Base-by-base conservation (phyloP, 2,113 vertebrate species). In the Cheirogaleus medius region DNA sequence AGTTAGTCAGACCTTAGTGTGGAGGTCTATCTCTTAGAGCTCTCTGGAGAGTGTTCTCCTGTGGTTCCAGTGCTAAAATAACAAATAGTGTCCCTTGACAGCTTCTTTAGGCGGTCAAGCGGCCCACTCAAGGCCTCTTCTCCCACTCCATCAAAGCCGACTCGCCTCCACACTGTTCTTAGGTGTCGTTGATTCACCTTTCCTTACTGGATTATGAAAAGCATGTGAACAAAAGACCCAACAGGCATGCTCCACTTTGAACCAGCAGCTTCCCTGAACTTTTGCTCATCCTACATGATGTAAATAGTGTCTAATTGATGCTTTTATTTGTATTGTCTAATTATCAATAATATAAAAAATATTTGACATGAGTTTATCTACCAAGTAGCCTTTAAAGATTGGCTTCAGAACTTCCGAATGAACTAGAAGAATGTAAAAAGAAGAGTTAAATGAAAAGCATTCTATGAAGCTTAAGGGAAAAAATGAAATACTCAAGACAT, bases 371-470 rank as follows among this genome's bases (percentile, higher is more conserved):
- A 39, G 39, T 56, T 85, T 88, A 27, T 56, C 42, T 1, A 84
- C 5, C 34, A 83, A 37, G 21, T 58, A 34, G 10, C 91, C 23
- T 91, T n/a, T 81, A 76, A 78, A 54, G 1, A 4, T 92, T 84
- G 42, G 23, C 12, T 49, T 92, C 52, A 83, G 44, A 90, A 63
- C 52, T 87, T 92, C 44, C 58, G 47, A 37, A 84, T 29, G n/a
- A 92, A 47, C 54, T 83, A 87, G 23, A 94, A 63, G 21, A 81
- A 78, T 68, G 9, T 78, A 39, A 68, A 69, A 64, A 60, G 10
- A 39, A 58, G 32, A 32, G 39, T 64, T 77, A 77, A 80, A 90
- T 90, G 37, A 76, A 96, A 89, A 64, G 23, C 25, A 47, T 87
- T 90, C 37, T 87, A 0, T 71, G n/a, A 81, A 44, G 34, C 66